Conservation (phyloP, 2,113 vertebrate species). For the Carassius gibelio region DNA sequence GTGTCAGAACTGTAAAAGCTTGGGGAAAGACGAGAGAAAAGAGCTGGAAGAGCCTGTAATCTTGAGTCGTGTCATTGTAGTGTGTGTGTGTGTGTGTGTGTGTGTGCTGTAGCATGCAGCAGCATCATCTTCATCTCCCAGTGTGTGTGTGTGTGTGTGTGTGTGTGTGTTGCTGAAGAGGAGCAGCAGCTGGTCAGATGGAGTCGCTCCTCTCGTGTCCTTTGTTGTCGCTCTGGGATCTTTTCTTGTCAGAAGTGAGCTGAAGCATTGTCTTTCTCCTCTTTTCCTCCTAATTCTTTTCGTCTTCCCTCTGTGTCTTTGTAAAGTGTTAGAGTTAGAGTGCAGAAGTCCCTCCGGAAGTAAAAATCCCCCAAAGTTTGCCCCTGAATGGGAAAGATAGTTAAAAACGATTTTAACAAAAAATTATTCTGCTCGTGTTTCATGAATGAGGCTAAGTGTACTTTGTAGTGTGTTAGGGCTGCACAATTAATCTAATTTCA, state of each 20-base stretch:
- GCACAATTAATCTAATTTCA: no score
- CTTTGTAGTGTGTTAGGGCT: no score
- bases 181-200: constrained; percentile 63
- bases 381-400: no score
- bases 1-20: constrained; percentile 50
- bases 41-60: background rate
- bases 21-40: background rate
- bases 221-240: constrained; percentile 76
- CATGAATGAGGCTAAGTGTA: no score
- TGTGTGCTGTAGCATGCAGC: constrained; percentile 58
- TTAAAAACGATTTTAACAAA: no score
- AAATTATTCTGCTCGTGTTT: no score
- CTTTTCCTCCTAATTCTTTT: background rate
- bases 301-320: background rate
- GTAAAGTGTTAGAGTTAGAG: constrained; percentile 1
- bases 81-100: constrained; percentile 64
- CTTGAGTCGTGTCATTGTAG: constrained; percentile 43
- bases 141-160: constrained; percentile 43
- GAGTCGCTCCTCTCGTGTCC: constrained; percentile 60
- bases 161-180: constrained; percentile 39
- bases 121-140: constrained; percentile 21
- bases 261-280: background rate
- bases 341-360: background rate
- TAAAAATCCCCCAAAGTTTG: background rate
- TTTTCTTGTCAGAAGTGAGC: constrained; percentile 62